phyloP scores from a whole-genome alignment of 2,888 invertebrate species.

The Idaea straminata region DNA sequence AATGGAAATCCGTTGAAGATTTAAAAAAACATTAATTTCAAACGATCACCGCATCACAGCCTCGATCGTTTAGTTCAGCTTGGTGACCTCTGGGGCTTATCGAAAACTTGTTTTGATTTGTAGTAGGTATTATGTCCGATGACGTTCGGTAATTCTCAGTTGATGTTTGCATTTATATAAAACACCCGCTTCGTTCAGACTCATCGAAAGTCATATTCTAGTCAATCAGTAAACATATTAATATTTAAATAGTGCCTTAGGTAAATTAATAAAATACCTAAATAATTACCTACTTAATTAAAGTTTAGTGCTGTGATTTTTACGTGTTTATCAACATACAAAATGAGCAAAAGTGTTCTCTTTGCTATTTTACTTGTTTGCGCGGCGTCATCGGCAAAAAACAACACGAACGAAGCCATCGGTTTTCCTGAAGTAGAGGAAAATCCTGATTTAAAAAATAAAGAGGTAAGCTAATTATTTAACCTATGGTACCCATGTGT shows the following conservation, averaged over 20 bases:
- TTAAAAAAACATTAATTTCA: neutral
- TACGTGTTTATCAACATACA: neutral
- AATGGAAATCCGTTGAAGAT: too few relatives aligned
- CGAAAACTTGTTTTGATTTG: conserved; percentile 1
- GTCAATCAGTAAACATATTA: neutral
- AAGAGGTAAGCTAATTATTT: too few relatives aligned
- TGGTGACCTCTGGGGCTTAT: neutral
- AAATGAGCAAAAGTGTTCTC: neutral
- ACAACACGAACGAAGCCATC: neutral
- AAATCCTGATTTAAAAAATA: conserved; percentile 5
- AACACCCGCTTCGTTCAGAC: neutral
- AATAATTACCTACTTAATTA: neutral
- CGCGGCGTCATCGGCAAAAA: neutral
- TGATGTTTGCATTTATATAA: neutral
- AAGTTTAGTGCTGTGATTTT: neutral
- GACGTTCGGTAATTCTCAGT: neutral
- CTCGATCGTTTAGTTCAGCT: neutral
- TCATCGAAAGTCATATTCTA: neutral
- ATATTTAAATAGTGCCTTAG: neutral
- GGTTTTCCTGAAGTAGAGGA: conserved; percentile 1
- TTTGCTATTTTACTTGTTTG: conserved; percentile 1
- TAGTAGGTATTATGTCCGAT: neutral
- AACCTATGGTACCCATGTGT: too few relatives aligned
- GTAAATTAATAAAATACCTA: neutral
- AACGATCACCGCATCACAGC: neutral